A percentile compares a stretch with the other conserved stretches of the same genome.
Evolutionary conservation across 2,113 vertebrate genomes (phyloP).

Genomic region (Tyto alba): DNA sequence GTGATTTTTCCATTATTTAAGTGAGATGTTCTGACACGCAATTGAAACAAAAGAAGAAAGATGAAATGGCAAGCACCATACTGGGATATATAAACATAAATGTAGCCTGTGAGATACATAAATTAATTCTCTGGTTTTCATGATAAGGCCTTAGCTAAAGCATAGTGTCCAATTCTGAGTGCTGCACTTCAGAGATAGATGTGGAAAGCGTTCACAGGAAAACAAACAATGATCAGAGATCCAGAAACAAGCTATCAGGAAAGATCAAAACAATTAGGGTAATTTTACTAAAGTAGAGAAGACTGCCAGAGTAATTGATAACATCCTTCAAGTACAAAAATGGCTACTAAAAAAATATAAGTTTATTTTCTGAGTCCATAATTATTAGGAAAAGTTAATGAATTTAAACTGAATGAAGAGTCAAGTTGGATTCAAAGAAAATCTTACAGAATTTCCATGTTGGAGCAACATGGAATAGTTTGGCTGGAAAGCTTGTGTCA

Average conservation of each 20-base stretch:
- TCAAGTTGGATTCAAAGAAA: neutral
- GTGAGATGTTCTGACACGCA: neutral
- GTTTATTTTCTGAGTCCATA: neutral
- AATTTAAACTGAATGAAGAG: neutral
- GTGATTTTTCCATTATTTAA: neutral
- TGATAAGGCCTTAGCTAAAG: neutral
- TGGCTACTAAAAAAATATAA: neutral
- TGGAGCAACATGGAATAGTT: fast-evolving
- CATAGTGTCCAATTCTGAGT: neutral
- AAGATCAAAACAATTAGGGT: neutral
- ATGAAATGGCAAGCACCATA: neutral
- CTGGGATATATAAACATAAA: neutral
- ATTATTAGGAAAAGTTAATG: neutral
- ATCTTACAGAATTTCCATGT: neutral
- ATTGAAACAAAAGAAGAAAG: neutral
- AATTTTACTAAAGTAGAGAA: neutral
- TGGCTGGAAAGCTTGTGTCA: neutral
- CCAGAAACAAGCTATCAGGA: neutral
- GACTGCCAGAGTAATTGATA: neutral
- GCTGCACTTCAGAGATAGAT: neutral
- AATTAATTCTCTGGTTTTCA: neutral
- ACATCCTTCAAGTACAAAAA: neutral
- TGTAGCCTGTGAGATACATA: neutral
- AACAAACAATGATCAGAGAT: neutral
- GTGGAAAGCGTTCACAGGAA: neutral